Conservation (phyloP, 2,797 vertebrate genomes). For the Coregonus sp. region DNA sequence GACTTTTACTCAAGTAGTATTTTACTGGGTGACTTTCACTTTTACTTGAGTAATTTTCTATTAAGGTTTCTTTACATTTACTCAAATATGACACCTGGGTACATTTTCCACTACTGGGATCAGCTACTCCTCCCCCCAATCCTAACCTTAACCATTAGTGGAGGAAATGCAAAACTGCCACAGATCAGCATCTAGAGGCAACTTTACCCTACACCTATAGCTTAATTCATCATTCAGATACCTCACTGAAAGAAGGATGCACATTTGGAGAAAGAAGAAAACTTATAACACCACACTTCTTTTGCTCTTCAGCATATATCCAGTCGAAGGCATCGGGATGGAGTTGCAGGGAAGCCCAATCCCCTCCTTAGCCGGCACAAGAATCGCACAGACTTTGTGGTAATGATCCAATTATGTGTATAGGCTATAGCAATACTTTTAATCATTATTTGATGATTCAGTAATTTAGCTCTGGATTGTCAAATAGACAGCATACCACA, state of each 20-base stretch:
- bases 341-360: conserved; percentile 88
- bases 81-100: no score
- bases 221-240: no score
- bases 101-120: no score
- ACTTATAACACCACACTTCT: neutral
- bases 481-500: neutral
- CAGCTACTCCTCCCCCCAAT: neutral
- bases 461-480: neutral
- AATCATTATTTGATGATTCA: neutral
- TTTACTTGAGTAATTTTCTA: no score
- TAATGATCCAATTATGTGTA: conserved; percentile 25
- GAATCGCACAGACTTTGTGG: conserved; percentile 80
- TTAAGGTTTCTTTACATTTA: no score
- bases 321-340: conserved; percentile 87
- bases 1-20: no score
- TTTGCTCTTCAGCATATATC: conserved; percentile 82
- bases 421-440: conserved; percentile 5
- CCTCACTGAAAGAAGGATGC: neutral
- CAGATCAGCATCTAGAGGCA: neutral
- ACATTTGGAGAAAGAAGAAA: neutral
- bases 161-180: neutral
- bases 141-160: neutral
- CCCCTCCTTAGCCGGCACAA: conserved; percentile 86
- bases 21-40: no score
- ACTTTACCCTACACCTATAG: neutral